Percentiles rank a stretch among this genome's conserved stretches.
Evolutionary conservation across 2,888 invertebrate genomes (phyloP).

Genomic region (Pecten maximus): DNA sequence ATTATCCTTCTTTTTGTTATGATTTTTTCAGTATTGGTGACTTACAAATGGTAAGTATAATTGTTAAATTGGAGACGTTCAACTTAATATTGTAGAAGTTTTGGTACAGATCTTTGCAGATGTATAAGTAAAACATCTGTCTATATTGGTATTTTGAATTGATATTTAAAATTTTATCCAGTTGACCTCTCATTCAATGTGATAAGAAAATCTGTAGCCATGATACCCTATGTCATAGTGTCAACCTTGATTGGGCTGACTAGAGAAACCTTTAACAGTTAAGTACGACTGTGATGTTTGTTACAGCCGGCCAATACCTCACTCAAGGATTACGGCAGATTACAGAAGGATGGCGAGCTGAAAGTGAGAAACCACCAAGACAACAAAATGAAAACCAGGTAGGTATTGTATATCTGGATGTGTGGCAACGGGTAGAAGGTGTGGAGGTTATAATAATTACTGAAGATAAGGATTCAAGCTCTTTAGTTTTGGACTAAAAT

Average conservation of each 20-base stretch:
- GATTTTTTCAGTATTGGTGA: slow-evolving; percentile 80
- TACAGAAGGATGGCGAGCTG: slow-evolving; percentile 96
- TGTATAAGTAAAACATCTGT: no score
- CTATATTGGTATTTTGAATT: no score
- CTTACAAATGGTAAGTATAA: slow-evolving; percentile 76
- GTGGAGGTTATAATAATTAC: no score
- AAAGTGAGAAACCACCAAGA: slow-evolving; percentile 90
- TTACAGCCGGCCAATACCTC: slow-evolving; percentile 88
- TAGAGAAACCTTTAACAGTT: no score
- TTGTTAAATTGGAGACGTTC: no score
- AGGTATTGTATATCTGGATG: slow-evolving; percentile 31
- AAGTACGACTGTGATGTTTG: not conserved
- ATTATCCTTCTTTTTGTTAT: not conserved
- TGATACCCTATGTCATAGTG: not conserved
- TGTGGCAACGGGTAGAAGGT: not conserved
- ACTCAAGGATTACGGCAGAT: slow-evolving; percentile 93
- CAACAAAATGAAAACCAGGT: slow-evolving; percentile 89
- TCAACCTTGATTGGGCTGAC: not conserved
- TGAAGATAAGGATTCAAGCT: no score
- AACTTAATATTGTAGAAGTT: not conserved
- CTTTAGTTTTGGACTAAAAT: no score
- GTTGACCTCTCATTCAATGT: no score
- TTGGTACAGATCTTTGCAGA: not conserved
- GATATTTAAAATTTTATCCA: no score
- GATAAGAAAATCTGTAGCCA: no score